These are phyloP conservation scores for Microcaecilia unicolor DNA, from an alignment of 2,797 vertebrate genomes.

Conservation along the genomic window DNA sequence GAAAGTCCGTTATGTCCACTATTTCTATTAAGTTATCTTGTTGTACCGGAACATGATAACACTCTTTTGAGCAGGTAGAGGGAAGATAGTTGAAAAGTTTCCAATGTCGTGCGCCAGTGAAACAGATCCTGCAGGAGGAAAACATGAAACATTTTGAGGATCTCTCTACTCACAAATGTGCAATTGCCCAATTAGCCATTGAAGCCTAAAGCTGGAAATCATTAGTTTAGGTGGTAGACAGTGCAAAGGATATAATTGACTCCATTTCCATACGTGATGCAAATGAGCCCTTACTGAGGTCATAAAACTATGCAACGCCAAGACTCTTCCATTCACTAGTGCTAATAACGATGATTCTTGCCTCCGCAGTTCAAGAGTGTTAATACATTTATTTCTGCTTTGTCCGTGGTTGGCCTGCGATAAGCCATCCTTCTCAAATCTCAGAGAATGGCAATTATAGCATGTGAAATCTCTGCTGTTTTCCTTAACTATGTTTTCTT, in stretches of 20 bases:
- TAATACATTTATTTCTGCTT: too few relatives aligned
- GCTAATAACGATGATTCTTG: slow-evolving; percentile 34
- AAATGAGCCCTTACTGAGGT: slow-evolving; percentile 10
- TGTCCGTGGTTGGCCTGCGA: too few relatives aligned
- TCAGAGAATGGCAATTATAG: too few relatives aligned
- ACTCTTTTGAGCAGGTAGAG: too few relatives aligned
- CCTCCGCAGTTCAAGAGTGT: slow-evolving; percentile 29
- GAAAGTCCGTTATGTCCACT: too few relatives aligned
- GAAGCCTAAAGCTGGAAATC: slow-evolving; percentile 30
- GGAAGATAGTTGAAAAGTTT: too few relatives aligned
- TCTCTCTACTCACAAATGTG: slow-evolving; percentile 26
- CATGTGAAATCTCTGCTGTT: too few relatives aligned
- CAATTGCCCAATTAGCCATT: slow-evolving; percentile 40
- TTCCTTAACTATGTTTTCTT: too few relatives aligned
- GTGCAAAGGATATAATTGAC: slow-evolving; percentile 12
- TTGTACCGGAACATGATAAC: too few relatives aligned
- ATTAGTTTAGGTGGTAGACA: slow-evolving; percentile 21
- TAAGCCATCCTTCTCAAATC: too few relatives aligned
- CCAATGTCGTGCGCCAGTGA: slow-evolving; percentile 40
- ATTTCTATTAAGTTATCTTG: too few relatives aligned
- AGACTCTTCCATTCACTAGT: slow-evolving; percentile 9
- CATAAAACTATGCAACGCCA: slow-evolving; percentile 13
- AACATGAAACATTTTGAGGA: slow-evolving; percentile 10
- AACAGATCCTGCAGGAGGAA: slow-evolving; percentile 31
- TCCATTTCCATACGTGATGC: slow-evolving; percentile 15